Conservation (phyloP, 2,888 invertebrate genomes). For the Melangyna quadrimaculata region DNA sequence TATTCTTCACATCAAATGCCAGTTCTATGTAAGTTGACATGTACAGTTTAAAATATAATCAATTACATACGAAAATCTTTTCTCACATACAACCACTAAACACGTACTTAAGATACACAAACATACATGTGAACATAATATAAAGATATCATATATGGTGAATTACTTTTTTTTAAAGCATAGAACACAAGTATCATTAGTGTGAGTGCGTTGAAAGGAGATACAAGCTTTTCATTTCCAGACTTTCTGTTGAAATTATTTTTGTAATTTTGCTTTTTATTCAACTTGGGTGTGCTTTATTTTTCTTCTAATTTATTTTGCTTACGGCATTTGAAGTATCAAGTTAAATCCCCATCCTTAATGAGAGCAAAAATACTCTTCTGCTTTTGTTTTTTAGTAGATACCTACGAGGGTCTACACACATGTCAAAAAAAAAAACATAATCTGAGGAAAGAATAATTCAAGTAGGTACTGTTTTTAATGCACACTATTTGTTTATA, state of each 20-base stretch:
- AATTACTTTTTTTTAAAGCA: not conserved
- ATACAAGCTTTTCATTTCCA: not conserved
- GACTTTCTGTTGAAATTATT: constrained; percentile 11
- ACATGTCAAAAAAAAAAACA: no score
- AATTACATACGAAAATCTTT: not conserved
- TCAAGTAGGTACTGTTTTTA: not conserved
- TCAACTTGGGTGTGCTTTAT: not conserved
- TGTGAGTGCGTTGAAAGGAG: not conserved
- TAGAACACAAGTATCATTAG: constrained; percentile 1
- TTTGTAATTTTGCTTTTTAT: not conserved
- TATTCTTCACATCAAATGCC: not conserved
- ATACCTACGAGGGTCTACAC: no score
- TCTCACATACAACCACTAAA: not conserved
- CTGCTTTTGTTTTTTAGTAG: not conserved
- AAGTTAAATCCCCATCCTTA: constrained; percentile 29
- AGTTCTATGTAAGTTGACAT: not conserved
- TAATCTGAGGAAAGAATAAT: not conserved
- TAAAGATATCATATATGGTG: no score
- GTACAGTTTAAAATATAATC: not conserved
- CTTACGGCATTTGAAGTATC: constrained; percentile 6
- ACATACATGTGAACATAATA: not conserved
- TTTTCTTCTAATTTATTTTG: constrained; percentile 10
- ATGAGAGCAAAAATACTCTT: constrained; percentile 5
- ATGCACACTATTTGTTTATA: not conserved
- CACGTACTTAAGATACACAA: not conserved